These are phyloP conservation scores for Dipodomys merriami DNA, from an alignment of 2,113 vertebrate genomes.

Conservation along the genomic window DNA sequence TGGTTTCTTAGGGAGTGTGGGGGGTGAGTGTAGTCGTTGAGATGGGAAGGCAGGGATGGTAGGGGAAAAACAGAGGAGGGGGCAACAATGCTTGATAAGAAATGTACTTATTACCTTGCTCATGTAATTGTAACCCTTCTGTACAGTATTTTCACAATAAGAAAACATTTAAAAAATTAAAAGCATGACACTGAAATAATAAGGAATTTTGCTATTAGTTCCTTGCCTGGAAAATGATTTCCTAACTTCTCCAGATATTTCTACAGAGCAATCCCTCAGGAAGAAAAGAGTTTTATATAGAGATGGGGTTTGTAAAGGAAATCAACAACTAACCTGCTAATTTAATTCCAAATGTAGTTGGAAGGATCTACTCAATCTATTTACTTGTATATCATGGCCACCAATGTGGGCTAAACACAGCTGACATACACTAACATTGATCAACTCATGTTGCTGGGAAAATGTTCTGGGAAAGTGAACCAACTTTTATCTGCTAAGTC, in stretches of 20 bases:
- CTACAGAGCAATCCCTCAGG: not conserved
- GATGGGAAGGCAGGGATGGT: too few species aligned
- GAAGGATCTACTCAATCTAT: not conserved
- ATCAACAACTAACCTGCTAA: not conserved
- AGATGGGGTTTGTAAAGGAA: not conserved
- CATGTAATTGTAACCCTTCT: too few species aligned
- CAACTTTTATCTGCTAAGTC: not conserved
- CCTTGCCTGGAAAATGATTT: constrained; percentile 48
- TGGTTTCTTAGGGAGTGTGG: too few species aligned
- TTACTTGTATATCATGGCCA: not conserved
- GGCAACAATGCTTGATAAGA: too few species aligned
- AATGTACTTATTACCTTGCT: too few species aligned
- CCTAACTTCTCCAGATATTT: not conserved
- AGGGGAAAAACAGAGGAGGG: too few species aligned
- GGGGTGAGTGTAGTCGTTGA: too few species aligned
- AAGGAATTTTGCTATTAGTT: constrained; percentile 5
- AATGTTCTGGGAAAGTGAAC: not conserved
- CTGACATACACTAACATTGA: not conserved
- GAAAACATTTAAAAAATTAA: too few species aligned
- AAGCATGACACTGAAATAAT: too few species aligned
- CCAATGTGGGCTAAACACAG: not conserved
- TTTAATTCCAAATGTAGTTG: constrained; percentile 15
- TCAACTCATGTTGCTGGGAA: too few species aligned
- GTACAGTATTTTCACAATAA: too few species aligned
- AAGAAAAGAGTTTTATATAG: constrained; percentile 4